Base-by-base conservation (phyloP, 2,113 vertebrate species). In the Poecile atricapillus region DNA sequence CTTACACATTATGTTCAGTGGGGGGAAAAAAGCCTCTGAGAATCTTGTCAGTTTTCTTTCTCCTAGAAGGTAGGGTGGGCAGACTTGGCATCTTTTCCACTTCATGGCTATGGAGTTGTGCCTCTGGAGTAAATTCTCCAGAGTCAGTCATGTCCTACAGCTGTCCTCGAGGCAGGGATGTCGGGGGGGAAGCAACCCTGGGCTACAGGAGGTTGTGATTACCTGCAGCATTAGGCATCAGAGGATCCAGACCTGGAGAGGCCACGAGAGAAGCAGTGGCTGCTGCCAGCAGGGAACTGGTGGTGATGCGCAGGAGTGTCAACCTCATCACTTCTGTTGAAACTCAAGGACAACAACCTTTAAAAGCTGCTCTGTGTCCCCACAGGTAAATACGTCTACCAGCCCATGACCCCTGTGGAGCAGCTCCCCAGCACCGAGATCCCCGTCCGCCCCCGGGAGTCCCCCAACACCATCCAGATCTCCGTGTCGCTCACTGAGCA, bases 361-460 rank as follows among this genome's bases (percentile, higher is more conserved):
- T 70, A 70, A 44, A 10, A 1, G 31, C 75, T 76, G 81, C 44
- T 94, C 47, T 94, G 73, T 88, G 80, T 59, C 39, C 83, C 88
- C 86, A 1, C 95, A 99, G 99, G 99, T 97, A 99, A 99, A 96
- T 99, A 99, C 0, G 99, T 99, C 35, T 99, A 99, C 93, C 99
- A 99, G 96, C 99, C 99, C 86, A 99, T 99, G 99, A 99, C 99
- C 58, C 99, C 98, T 0, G 99, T 99, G 86, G 99, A 99, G 90
- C 98, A 98, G 96, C 98, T 99, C 44, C 99, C 99, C 35, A 99
- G 99, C 98, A 99, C 99, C 0, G 96, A 98, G 63, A 99, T 99
- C 78, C 99, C 99, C 1, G 74, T 96, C 2, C 92, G 91, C 7
- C 98, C 98, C 8, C 97, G 98, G 10, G 98, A 99, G 78, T 90